Evolutionary conservation across 1,140 invertebrate species (phyloP).

Genomic region (Medauroidea extradentata): DNA sequence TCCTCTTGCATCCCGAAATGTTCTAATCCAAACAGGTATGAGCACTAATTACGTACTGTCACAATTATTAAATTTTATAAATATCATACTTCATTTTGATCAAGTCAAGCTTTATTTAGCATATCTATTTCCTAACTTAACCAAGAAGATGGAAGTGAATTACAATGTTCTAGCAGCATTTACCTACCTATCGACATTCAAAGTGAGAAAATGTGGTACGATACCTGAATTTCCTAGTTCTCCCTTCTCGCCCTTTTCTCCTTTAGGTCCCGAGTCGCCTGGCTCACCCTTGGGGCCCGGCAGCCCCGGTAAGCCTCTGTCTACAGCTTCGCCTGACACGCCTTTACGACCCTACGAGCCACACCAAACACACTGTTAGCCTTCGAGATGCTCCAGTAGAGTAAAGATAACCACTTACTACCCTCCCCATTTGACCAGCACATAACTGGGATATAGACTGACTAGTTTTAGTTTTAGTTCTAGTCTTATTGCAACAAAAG

Average conservation of each 20-base stretch:
- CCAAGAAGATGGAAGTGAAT: slow-evolving; percentile 11
- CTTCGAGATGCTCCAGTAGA: background rate
- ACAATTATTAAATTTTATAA: no score
- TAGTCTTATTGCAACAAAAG: no score
- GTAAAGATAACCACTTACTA: slow-evolving; percentile 48
- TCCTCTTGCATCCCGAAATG: no score
- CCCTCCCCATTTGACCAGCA: slow-evolving; percentile 57
- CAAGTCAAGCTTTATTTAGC: no score
- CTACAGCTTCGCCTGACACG: slow-evolving; percentile 42
- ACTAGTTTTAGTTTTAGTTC: no score
- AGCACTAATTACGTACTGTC: no score
- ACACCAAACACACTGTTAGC: slow-evolving; percentile 22
- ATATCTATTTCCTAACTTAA: no score
- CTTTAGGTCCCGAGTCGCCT: slow-evolving; percentile 43
- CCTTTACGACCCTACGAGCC: slow-evolving; percentile 44
- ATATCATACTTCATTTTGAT: no score
- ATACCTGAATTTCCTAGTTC: slow-evolving; percentile 45
- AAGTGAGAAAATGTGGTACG: background rate
- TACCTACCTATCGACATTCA: no score
- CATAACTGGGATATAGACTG: no score
- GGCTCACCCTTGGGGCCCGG: slow-evolving; percentile 48
- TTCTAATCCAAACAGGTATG: no score
- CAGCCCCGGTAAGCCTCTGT: slow-evolving; percentile 45
- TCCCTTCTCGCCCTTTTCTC: slow-evolving; percentile 46
- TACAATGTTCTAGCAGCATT: background rate